Evolutionary conservation across 2,113 vertebrate genomes (phyloP), one percentile per base, ranked within the genome.

Genomic region (Gorsachius goisagi): DNA sequence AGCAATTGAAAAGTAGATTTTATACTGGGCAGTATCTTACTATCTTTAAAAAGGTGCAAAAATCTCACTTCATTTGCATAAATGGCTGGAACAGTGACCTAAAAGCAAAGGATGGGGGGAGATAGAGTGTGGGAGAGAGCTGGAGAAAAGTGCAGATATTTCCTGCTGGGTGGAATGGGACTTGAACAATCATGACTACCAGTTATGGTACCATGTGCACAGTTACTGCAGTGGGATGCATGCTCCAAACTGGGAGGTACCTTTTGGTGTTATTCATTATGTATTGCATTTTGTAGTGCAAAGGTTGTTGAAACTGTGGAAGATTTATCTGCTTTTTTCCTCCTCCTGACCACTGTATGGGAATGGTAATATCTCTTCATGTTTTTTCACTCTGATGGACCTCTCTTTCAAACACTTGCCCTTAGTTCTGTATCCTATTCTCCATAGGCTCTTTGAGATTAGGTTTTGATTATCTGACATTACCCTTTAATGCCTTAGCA

Each of bases 131-230:
- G 12, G 6, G 9, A 60, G 60, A 75, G 44, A 60, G 19, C 4
- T 72, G 44, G 37, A 87, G 58, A 82, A 39, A 75, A 59, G 17
- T 7, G 8, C 35, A 45, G 9, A 4, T 69, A 23, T 49, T 81
- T 91, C 11, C 56, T 91, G 33, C 47, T 39, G 47, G 17, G 20
- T 60, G 59, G 50, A 15, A 30, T 60, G 47, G 63, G 37, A 28
- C 44, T 58, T 53, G 58, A 71, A 52, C 27, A 27, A 7, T 58
- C 1, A 0, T 35, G 28, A 14, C 19, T 59, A 2, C 18, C 28
- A 62, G 41, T 1, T 66, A 5, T 0, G 13, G 66, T 39, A 13
- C 60, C 37, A 13, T 1, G 2, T 26, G 21, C 44, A 74, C 28
- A 41, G 26, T 14, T 18, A 27, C 64, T 89, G 77, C 77, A 45